phyloP scores from a whole-genome alignment of 2,113 vertebrate species.

The Spilogale gracilis region DNA sequence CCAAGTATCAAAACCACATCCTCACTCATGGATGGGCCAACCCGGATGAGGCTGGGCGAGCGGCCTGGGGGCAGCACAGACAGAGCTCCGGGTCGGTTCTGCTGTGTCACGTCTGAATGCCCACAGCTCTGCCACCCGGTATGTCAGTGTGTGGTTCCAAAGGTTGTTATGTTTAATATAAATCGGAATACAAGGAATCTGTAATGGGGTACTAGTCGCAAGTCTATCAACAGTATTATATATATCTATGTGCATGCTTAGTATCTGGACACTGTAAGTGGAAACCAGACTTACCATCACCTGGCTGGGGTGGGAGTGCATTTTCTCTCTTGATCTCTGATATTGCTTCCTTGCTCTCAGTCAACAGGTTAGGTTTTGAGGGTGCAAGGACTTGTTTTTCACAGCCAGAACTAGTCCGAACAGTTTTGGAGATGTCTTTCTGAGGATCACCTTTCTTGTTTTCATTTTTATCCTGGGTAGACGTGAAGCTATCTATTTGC shows the following conservation, averaged over 20 bases:
- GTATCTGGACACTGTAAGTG: not conserved
- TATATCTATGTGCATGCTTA: not conserved
- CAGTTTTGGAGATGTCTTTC: not conserved
- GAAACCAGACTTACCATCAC: conserved; percentile 51
- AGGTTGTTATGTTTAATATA: conserved; percentile 33
- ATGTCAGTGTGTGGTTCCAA: conserved; percentile 4
- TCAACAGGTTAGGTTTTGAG: not conserved
- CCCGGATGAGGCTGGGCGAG: not conserved
- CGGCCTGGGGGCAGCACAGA: not conserved
- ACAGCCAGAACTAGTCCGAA: not conserved
- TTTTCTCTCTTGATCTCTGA: not conserved
- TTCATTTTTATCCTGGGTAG: conserved; percentile 55
- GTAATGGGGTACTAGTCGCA: not conserved
- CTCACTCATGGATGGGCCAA: not conserved
- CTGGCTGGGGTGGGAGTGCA: not conserved
- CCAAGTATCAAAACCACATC: not conserved
- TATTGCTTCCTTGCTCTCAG: conserved; percentile 28
- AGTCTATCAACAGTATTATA: not conserved
- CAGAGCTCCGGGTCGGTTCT: not conserved
- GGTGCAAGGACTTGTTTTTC: conserved; percentile 5
- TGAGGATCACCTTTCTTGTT: conserved; percentile 6
- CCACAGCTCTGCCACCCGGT: not conserved
- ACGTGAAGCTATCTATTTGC: conserved; percentile 5
- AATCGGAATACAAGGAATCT: conserved; percentile 25
- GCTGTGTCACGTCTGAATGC: not conserved